Conservation (phyloP, 2,113 vertebrate genomes). For the Rutilus rutilus region DNA sequence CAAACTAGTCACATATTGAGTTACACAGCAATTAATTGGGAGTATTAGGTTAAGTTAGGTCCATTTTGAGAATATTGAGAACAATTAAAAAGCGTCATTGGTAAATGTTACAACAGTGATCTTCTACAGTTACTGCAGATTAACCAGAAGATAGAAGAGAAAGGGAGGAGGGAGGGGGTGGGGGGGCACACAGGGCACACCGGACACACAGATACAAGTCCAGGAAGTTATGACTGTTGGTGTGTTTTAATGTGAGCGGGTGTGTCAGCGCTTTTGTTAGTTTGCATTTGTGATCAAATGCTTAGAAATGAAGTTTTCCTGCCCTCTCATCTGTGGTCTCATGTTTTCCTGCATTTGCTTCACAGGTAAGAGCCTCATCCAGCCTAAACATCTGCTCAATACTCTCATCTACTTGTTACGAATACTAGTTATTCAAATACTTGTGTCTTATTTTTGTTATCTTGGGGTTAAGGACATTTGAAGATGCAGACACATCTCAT, state of each 20-base stretch:
- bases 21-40: not conserved
- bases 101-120: not conserved
- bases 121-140: not conserved
- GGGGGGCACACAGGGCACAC: no score
- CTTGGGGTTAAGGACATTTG: not conserved
- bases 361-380: conserved; percentile 31
- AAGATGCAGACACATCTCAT: no score
- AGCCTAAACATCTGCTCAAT: not conserved
- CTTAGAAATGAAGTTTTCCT: conserved; percentile 27
- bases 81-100: not conserved
- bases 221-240: not conserved
- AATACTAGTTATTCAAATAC: not conserved
- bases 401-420: no score
- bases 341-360: conserved; percentile 17
- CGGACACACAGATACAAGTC: not conserved
- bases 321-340: conserved; percentile 1
- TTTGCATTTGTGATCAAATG: not conserved
- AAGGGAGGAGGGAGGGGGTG: not conserved
- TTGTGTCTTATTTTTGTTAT: not conserved
- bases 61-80: not conserved
- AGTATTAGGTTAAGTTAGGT: not conserved
- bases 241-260: not conserved
- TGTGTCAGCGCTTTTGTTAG: not conserved
- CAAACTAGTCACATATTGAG: not conserved
- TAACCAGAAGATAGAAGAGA: not conserved